Evolutionary conservation across 1,140 invertebrate species (phyloP), one percentile per base, ranked within the genome.

Genomic region (Macrosteles quadrilineatus): DNA sequence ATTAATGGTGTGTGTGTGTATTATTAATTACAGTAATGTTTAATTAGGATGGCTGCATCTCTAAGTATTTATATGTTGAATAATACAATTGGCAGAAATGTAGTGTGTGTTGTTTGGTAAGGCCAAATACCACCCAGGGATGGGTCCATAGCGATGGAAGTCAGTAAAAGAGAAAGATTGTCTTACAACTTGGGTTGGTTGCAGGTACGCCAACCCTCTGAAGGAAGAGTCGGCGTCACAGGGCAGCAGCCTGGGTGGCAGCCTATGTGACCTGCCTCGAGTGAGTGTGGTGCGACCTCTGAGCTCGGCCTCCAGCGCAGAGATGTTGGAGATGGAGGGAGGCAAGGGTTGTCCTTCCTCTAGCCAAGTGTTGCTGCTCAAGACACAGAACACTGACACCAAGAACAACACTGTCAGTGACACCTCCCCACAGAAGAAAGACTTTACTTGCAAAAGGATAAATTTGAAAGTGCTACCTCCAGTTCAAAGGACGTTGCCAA

Each of bases 331-430:
- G 72, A 87, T 87, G 85, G 81, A 85, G 72, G 78, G 71, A 73
- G 77, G 66, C 73, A 81, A 85, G 71, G 78, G 69, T 71, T 76
- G 65, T 71, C 83, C 47, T 27, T 53, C 68, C n/a, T 72, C 75
- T 59, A 71, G 72, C 57, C 84, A 88, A 78, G 87, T 88, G 45
- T 81, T 89, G 77, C 82, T 90, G 65, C 88, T 88, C 80, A 91
- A 91, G 78, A 87, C 88, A 59, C 89, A 90, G 78, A 90, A 89
- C 80, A 83, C 86, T 31, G 91, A 92, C 77, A 88, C 91, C 76
- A 85, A 89, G 70, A 92, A 91, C 78, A 91, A 91, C 79, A 91
- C 90, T 17, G 89, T 90, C 65, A 87, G 88, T 72, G 88, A 89
- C 71, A 87, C 88, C 74, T 89, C 90, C 77, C 85, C 85, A 19